phyloP scores from a whole-genome alignment of 2,113 vertebrate species.

The Anas platyrhynchos region DNA sequence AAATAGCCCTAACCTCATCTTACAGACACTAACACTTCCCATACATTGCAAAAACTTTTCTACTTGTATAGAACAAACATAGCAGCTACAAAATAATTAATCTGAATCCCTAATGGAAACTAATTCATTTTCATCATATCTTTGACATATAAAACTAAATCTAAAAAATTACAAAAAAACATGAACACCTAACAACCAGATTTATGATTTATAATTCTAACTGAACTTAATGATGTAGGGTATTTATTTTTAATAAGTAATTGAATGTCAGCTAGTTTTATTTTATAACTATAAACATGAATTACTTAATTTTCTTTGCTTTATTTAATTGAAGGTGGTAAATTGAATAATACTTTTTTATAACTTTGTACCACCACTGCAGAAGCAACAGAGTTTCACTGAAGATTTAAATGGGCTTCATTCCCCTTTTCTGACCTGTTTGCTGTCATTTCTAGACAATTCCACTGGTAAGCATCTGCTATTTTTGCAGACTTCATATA shows the following conservation, averaged over 20 bases:
- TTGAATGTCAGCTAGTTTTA: not conserved
- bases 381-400: not conserved
- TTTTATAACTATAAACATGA: not conserved
- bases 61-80: not conserved
- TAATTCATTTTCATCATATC: not conserved
- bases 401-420: conserved; percentile 31
- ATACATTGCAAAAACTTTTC: not conserved
- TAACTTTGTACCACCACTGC: not conserved
- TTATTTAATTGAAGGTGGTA: conserved; percentile 19
- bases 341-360: not conserved
- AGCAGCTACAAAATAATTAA: not conserved
- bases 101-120: not conserved
- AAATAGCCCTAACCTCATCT: not conserved
- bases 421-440: conserved; percentile 57
- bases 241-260: not conserved
- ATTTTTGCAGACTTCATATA: conserved; percentile 65
- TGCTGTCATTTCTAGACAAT: conserved; percentile 65
- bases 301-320: not conserved
- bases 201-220: not conserved
- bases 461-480: conserved; percentile 73
- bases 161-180: not conserved
- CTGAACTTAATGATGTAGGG: not conserved
- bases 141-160: not conserved
- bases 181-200: not conserved
- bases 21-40: not conserved